A percentile compares a stretch with the other conserved stretches of the same genome.
phyloP scores from a whole-genome alignment of 2,113 vertebrate species.

The Misgurnus mizolepis region DNA sequence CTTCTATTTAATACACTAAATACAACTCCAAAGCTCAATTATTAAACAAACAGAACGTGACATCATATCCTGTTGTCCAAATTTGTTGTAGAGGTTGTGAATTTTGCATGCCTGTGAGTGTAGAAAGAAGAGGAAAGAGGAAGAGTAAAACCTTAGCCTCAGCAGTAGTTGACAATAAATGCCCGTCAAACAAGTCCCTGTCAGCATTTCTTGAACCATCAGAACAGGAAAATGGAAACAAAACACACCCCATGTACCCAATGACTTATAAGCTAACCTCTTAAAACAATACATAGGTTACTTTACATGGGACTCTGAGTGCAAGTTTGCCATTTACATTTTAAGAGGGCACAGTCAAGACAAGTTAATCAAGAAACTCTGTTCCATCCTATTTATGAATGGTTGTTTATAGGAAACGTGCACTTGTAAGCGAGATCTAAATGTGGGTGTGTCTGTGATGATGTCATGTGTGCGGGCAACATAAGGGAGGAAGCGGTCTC shows the following conservation, averaged over 20 bases:
- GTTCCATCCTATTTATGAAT: not conserved
- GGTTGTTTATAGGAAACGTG: not conserved
- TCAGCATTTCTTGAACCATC: conserved; percentile 1
- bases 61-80: too few species aligned
- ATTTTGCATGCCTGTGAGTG: too few species aligned
- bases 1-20: too few species aligned
- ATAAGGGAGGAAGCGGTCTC: not conserved
- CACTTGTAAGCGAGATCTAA: not conserved
- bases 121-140: not conserved
- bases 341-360: not conserved
- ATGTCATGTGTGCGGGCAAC: not conserved
- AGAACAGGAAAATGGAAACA: conserved; percentile 29
- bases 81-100: too few species aligned
- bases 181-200: not conserved
- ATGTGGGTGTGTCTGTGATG: not conserved
- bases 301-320: not conserved
- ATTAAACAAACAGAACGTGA: too few species aligned
- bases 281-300: not conserved
- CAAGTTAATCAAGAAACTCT: not conserved
- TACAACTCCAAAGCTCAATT: too few species aligned
- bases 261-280: not conserved
- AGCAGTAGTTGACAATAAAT: not conserved
- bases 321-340: not conserved
- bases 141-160: conserved; percentile 8
- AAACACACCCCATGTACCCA: not conserved